Evolutionary conservation across 2,113 vertebrate species (phyloP).

Genomic region (Rhizomys pruinosus): DNA sequence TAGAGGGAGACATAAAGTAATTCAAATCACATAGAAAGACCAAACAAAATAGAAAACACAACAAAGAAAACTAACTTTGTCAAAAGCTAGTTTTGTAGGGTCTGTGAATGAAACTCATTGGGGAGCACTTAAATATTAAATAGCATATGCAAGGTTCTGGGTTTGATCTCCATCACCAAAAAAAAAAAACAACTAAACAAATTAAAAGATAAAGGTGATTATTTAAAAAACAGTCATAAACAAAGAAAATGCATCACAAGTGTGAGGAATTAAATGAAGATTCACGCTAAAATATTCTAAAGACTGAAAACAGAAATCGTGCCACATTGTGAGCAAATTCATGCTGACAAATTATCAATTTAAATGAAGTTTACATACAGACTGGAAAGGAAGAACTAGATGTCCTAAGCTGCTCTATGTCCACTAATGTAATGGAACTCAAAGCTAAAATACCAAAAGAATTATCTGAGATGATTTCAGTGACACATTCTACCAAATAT

Average conservation of each 20-base stretch:
- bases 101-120: too few relatives aligned
- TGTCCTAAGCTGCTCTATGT: background rate
- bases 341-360: background rate
- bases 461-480: background rate
- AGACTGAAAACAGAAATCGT: background rate
- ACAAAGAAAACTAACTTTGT: background rate
- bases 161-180: background rate
- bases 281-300: background rate
- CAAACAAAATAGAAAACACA: background rate
- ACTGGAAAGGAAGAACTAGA: background rate
- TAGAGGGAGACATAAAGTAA: background rate
- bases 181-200: too few relatives aligned
- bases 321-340: background rate
- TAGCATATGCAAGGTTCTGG: background rate
- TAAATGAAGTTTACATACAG: background rate
- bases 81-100: background rate
- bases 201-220: background rate
- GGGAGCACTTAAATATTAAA: too few relatives aligned
- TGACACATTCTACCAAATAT: background rate
- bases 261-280: background rate
- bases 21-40: background rate
- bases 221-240: background rate
- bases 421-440: background rate
- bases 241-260: background rate
- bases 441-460: background rate